phyloP scores from a whole-genome alignment of 2,113 vertebrate genomes.

The Pelvicachromis taeniatus region DNA sequence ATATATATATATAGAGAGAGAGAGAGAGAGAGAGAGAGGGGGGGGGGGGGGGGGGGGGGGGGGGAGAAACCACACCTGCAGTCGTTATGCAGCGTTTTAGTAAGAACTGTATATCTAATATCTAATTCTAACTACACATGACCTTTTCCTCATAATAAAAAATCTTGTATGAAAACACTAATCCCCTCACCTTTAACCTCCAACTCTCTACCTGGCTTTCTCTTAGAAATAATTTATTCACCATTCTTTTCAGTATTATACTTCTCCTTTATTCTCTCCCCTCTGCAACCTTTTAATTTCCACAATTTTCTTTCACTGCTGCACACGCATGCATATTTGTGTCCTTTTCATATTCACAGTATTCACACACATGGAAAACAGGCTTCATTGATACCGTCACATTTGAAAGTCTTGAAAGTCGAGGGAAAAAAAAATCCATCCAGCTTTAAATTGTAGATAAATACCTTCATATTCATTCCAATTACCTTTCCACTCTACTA shows the following conservation, averaged over 20 bases:
- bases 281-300: not conserved
- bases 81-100: not conserved
- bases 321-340: not conserved
- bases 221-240: not conserved
- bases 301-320: not conserved
- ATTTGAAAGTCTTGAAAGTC: not conserved
- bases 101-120: not conserved
- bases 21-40: too few relatives aligned
- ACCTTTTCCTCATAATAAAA: not conserved
- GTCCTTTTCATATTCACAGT: not conserved
- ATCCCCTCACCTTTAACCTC: not conserved
- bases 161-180: not conserved
- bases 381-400: not conserved
- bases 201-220: not conserved
- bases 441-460: constrained; percentile 29
- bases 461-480: constrained; percentile 18
- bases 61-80: not conserved
- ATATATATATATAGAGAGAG: too few relatives aligned
- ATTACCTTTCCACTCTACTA: constrained; percentile 19
- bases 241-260: not conserved
- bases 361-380: not conserved
- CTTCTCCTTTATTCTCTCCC: not conserved
- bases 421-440: not conserved
- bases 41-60: too few relatives aligned
- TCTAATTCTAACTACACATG: not conserved